These are phyloP conservation scores for Paradisaea rubra DNA, from an alignment of 2,113 vertebrate species.

Conservation along the genomic window DNA sequence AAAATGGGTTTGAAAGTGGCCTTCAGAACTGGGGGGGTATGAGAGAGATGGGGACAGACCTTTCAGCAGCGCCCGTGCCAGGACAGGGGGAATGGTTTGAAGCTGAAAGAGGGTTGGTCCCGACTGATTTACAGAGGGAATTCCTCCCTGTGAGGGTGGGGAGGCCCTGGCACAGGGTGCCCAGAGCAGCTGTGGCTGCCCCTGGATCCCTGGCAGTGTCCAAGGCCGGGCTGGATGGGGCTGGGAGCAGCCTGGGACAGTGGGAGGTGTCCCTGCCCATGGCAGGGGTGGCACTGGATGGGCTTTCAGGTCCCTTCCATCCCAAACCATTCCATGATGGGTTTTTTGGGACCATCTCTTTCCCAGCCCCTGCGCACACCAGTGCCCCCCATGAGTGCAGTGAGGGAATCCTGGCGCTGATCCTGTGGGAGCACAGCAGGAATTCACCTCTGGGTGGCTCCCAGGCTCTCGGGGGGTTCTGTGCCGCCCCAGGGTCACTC, in stretches of 20 bases:
- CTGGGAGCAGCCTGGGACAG: too few relatives aligned
- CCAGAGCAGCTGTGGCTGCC: too few relatives aligned
- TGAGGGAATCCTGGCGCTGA: accelerated
- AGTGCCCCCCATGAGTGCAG: neutral
- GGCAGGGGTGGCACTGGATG: too few relatives aligned
- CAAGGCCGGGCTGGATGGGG: too few relatives aligned
- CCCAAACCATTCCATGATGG: neutral
- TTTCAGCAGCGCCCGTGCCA: neutral
- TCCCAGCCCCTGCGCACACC: neutral
- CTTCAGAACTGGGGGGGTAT: accelerated
- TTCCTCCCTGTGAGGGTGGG: neutral
- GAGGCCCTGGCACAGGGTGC: too few relatives aligned
- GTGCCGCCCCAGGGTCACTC: neutral
- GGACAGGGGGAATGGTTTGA: neutral
- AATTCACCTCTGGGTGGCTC: neutral
- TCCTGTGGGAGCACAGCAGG: neutral
- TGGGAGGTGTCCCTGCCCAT: too few relatives aligned
- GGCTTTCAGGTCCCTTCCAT: too few relatives aligned
- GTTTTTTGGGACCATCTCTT: neutral
- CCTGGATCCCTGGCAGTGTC: too few relatives aligned
- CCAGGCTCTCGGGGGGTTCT: neutral
- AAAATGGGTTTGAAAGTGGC: neutral
- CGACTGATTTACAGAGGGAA: too few relatives aligned
- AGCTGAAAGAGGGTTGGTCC: neutral
- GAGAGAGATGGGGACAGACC: neutral